Conservation (phyloP, 2,113 vertebrate species). For the Megaceryle torquata region DNA sequence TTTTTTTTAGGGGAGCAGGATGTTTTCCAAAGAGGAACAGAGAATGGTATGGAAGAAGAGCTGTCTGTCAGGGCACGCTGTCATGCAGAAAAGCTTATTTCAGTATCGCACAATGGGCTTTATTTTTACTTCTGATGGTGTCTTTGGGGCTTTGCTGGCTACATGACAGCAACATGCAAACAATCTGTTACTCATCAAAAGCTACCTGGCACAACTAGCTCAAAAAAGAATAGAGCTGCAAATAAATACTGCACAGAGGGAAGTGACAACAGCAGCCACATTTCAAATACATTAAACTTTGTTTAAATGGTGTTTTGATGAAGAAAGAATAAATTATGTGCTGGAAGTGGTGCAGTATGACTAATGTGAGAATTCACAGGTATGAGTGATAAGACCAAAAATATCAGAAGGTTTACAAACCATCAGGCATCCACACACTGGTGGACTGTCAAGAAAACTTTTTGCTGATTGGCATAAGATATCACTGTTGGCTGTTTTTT, state of each 20-base stretch:
- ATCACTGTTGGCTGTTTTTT: neutral
- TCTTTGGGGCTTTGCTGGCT: conserved; percentile 23
- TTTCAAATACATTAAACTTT: conserved; percentile 29
- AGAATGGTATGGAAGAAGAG: neutral
- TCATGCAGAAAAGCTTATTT: neutral
- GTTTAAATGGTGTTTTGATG: conserved; percentile 36
- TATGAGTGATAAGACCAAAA: neutral
- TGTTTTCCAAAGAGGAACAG: neutral
- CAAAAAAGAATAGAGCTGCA: neutral
- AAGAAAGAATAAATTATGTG: conserved; percentile 24
- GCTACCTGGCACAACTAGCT: conserved; percentile 1
- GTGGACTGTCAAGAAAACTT: neutral
- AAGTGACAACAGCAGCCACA: neutral
- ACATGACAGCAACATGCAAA: neutral
- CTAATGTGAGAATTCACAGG: conserved; percentile 31
- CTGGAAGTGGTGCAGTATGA: conserved; percentile 29
- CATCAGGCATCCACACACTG: neutral
- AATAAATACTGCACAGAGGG: conserved; percentile 12
- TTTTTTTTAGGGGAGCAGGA: neutral
- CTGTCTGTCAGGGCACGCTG: fast-evolving
- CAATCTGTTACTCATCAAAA: conserved; percentile 24
- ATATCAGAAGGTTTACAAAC: conserved; percentile 6
- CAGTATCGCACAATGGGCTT: neutral
- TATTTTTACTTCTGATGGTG: neutral
- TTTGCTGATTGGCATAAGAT: neutral